A percentile compares a stretch with the other conserved stretches of the same genome.
phyloP scores from a whole-genome alignment of 2,113 vertebrate species.

The Rhynchomys soricoides region DNA sequence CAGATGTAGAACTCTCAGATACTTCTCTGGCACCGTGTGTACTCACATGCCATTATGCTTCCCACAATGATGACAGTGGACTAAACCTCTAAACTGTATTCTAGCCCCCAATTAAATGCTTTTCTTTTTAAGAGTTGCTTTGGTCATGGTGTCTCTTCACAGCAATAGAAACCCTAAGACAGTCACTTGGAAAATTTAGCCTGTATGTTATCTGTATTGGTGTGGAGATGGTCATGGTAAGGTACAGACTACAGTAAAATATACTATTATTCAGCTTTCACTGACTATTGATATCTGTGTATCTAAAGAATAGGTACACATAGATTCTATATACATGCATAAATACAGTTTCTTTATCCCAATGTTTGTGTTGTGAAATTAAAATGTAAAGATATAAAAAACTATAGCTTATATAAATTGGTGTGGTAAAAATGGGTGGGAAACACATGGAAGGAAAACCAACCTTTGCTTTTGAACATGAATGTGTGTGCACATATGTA shows the following conservation, averaged over 20 bases:
- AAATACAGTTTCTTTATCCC: background rate
- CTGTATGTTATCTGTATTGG: background rate
- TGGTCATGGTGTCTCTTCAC: background rate
- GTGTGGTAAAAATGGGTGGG: background rate
- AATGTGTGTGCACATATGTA: background rate
- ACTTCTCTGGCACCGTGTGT: background rate
- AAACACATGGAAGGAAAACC: background rate
- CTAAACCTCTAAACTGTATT: background rate
- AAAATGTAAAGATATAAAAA: slow-evolving; percentile 32
- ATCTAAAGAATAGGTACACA: background rate
- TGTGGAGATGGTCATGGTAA: background rate
- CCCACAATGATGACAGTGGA: background rate
- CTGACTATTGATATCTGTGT: background rate
- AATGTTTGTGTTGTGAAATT: background rate
- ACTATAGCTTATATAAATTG: background rate
- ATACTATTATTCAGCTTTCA: background rate
- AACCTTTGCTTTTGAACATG: background rate
- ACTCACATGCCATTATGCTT: background rate
- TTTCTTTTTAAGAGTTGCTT: background rate
- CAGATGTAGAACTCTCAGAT: background rate
- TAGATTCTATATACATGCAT: background rate
- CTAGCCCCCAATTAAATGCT: background rate
- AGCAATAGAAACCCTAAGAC: background rate
- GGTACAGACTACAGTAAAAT: background rate
- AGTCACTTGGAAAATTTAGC: background rate